These are phyloP conservation scores for Globia sparganii DNA, from an alignment of 2,888 invertebrate species.

Conservation along the genomic window DNA sequence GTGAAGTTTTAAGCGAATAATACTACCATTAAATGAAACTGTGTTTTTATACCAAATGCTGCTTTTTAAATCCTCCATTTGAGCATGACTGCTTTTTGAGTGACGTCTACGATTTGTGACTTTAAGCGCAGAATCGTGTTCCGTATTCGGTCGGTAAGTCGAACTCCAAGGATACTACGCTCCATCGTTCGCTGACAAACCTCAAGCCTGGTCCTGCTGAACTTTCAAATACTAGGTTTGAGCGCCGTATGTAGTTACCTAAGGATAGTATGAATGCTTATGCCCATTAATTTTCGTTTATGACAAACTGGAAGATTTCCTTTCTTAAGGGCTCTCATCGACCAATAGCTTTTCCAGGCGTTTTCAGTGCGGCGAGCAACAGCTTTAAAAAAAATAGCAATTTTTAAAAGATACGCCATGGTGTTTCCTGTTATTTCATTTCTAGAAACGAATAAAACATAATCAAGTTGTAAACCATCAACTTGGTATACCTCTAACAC, in stretches of 20 bases:
- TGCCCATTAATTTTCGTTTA: not conserved
- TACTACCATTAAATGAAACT: not conserved
- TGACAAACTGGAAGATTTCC: not conserved
- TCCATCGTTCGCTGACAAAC: not conserved
- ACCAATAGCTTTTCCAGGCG: not conserved
- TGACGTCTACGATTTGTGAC: not conserved
- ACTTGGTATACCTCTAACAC: slow-evolving; percentile 14
- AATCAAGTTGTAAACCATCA: slow-evolving; percentile 19
- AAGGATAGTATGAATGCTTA: too few relatives aligned
- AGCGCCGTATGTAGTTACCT: too few relatives aligned
- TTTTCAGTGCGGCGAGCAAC: not conserved
- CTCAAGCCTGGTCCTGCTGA: not conserved
- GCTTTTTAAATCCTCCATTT: not conserved
- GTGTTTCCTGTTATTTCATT: not conserved
- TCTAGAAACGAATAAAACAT: slow-evolving; percentile 1
- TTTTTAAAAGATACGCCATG: not conserved
- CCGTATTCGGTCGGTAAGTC: not conserved
- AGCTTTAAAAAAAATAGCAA: not conserved
- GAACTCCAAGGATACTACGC: not conserved
- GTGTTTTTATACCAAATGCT: not conserved
- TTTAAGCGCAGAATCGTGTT: not conserved
- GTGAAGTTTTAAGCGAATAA: slow-evolving; percentile 12
- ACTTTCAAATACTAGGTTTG: not conserved
- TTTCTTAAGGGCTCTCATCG: not conserved
- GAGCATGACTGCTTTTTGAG: too few relatives aligned